Evolutionary conservation across 1,140 invertebrate genomes (phyloP).

Genomic region (Triops cancriformis): DNA sequence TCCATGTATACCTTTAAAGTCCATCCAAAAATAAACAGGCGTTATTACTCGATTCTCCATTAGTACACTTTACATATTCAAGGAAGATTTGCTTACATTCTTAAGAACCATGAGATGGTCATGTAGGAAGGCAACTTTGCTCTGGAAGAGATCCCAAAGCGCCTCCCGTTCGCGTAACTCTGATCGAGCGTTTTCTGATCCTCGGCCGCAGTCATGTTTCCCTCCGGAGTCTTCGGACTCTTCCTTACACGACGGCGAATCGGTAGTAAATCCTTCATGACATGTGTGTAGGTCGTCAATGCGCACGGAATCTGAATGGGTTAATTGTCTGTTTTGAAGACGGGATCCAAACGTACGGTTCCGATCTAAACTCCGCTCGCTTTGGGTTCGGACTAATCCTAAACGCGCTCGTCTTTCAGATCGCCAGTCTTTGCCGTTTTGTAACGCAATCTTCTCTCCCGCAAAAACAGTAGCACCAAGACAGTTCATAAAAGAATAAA

Average conservation of each 20-base stretch:
- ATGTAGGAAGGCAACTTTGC: slow-evolving; percentile 56
- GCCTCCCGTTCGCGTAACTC: slow-evolving; percentile 44
- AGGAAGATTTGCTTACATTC: slow-evolving; percentile 45
- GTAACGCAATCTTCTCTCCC: not conserved
- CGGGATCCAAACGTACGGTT: slow-evolving; percentile 26
- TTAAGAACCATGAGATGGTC: slow-evolving; percentile 63
- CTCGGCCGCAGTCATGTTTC: slow-evolving; percentile 27
- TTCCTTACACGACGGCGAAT: slow-evolving; percentile 25
- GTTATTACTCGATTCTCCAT: slow-evolving; percentile 16
- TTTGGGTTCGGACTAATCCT: slow-evolving; percentile 33
- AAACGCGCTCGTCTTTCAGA: slow-evolving; percentile 19
- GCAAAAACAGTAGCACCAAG: not conserved
- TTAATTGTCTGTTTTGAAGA: slow-evolving; percentile 15
- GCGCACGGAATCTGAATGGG: not conserved
- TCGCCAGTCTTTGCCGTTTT: slow-evolving; percentile 16
- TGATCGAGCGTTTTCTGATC: slow-evolving; percentile 31
- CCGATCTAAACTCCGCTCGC: slow-evolving; percentile 33
- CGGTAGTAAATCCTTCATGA: not conserved
- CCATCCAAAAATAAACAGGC: not conserved
- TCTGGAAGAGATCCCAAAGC: slow-evolving; percentile 62
- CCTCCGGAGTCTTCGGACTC: slow-evolving; percentile 29
- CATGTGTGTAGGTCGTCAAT: not conserved
- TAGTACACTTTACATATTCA: slow-evolving; percentile 22
- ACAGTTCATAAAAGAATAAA: not conserved
- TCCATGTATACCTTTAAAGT: slow-evolving; percentile 55